These are phyloP conservation scores for Yponomeuta evonymella DNA, from an alignment of 2,888 invertebrate species.

Conservation along the genomic window DNA sequence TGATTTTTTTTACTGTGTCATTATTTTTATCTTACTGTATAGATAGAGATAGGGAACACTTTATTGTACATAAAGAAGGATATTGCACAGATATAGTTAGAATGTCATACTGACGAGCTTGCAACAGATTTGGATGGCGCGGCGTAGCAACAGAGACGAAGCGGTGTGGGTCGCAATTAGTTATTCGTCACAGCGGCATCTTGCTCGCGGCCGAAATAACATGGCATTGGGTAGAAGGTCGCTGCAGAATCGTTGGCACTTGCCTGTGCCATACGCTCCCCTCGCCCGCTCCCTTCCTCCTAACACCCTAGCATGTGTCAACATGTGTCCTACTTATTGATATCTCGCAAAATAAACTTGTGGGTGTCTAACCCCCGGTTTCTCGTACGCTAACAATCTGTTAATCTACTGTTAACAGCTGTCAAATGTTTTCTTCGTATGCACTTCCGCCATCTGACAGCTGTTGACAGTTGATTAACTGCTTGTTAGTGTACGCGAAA, in stretches of 20 bases:
- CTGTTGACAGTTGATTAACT: too few relatives aligned
- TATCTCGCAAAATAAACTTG: conserved; percentile 2
- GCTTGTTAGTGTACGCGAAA: too few relatives aligned
- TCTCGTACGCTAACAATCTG: too few relatives aligned
- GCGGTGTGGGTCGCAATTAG: conserved; percentile 1
- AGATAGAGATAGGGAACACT: too few relatives aligned
- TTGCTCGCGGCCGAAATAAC: conserved; percentile 50
- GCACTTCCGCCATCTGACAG: too few relatives aligned
- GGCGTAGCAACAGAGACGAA: conserved; percentile 13
- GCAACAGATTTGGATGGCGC: not conserved
- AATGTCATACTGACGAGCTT: not conserved
- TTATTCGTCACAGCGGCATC: conserved; percentile 29
- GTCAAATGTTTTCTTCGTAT: too few relatives aligned
- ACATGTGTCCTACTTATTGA: conserved; percentile 18
- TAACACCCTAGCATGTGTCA: conserved; percentile 29
- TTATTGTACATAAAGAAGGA: too few relatives aligned
- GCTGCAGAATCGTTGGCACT: conserved; percentile 78
- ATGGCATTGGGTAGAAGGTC: conserved; percentile 68
- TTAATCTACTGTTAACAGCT: too few relatives aligned
- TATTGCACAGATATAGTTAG: not conserved
- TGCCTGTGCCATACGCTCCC: conserved; percentile 44
- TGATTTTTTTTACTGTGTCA: too few relatives aligned
- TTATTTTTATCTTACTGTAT: not conserved
- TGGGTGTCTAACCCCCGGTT: not conserved
- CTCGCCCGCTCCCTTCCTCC: conserved; percentile 30